Base-by-base conservation (phyloP, 2,888 invertebrate genomes). In the Xanthorhoe designata region DNA sequence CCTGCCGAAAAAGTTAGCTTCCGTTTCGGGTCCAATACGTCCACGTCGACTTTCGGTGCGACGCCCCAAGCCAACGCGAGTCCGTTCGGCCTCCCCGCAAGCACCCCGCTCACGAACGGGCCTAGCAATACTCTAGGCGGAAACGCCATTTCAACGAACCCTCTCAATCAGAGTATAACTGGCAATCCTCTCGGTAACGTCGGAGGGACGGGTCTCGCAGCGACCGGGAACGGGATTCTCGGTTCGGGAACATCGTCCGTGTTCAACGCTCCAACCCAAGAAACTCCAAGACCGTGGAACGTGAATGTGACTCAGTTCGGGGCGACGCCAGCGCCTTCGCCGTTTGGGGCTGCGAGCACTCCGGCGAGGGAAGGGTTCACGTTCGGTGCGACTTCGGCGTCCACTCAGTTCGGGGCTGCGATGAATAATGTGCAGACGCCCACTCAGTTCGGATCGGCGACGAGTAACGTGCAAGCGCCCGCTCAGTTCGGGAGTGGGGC, bases 271-370 rank as follows among this genome's bases (percentile, higher is more conserved):
- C 51, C 68, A 8, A 18, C 69, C 10, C 64, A 67, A 61, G 89
- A 89, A 6, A 87, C 80, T 47, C 32, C 66, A 6, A 61, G 71
- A 82, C 68, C 89, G 91, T 91, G 70, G 85, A 73, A 71, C n/a
- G 71, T 69, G 6, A 58, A 79, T 17, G 24, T 57, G 9, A 66
- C 55, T 42, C 62, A 61, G 3, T 50, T 77, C 15, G 61, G 82
- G 6, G 71, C 85, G 0, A 64, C 80, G 29, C 17, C 80, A 7
- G 72, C 79, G 52, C 70, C 83, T 2, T 29, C 81, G 9, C 79
- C 75, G 58, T 91, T 91, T 64, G 88, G 88, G 5, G 56, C 78
- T 2, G 74, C 81, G 5, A 87, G 15, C 13, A 15, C 15, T 47
- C 17, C 13, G 10, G 38, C 38, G 13, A 42, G 38, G 13, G 38